Evolutionary conservation across 2,113 vertebrate species (phyloP).

Genomic region (Furnarius figulus): DNA sequence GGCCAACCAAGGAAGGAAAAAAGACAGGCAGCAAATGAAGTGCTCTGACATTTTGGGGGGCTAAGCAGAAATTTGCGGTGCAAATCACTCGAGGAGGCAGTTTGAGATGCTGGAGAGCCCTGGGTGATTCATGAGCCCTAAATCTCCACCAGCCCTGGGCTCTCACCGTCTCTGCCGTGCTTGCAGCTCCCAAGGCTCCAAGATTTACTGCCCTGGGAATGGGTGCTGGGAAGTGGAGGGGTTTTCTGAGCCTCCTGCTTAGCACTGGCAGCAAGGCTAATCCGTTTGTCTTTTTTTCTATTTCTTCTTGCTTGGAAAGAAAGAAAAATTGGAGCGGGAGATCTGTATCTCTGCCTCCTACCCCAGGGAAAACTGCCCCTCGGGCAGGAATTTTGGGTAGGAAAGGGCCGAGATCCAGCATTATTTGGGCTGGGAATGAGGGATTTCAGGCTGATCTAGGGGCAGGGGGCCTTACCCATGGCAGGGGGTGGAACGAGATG

Average conservation of each 20-base stretch:
- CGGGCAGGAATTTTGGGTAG: background rate
- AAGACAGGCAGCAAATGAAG: background rate
- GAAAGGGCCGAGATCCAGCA: background rate
- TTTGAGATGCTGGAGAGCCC: background rate
- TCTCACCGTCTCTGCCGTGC: fast-evolving
- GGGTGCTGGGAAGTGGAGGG: background rate
- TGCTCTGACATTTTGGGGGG: background rate
- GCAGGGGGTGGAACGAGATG: background rate
- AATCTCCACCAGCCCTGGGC: background rate
- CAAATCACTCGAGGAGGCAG: background rate
- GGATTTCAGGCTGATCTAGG: background rate
- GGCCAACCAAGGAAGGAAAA: background rate
- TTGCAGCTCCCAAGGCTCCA: background rate
- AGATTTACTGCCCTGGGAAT: constrained; percentile 24
- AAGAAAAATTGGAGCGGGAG: background rate
- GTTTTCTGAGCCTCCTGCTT: background rate
- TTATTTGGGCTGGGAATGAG: background rate
- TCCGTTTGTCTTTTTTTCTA: background rate
- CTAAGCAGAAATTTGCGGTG: background rate
- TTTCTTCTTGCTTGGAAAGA: background rate
- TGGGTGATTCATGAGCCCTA: background rate
- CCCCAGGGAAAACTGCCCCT: background rate
- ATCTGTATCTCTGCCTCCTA: background rate
- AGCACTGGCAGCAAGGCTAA: background rate
- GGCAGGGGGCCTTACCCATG: background rate